phyloP scores from a whole-genome alignment of 2,113 vertebrate species.

The Alouatta palliata region DNA sequence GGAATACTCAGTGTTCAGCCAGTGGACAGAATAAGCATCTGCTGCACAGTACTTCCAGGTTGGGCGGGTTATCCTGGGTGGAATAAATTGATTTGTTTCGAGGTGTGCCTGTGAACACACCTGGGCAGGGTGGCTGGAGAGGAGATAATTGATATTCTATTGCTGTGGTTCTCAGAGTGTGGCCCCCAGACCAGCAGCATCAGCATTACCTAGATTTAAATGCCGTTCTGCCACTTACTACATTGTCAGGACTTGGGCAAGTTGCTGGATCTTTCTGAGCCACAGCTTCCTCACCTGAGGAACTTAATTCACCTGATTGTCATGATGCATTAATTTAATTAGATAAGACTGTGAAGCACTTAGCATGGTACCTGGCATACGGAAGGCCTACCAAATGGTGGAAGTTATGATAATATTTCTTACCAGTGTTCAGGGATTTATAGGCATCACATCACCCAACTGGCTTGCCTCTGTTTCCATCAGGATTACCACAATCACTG shows the following conservation, averaged over 20 bases:
- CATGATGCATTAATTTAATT: not conserved
- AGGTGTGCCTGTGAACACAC: not conserved
- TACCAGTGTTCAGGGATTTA: not conserved
- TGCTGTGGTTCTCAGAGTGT: not conserved
- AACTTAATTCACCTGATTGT: not conserved
- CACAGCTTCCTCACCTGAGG: not conserved
- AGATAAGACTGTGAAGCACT: not conserved
- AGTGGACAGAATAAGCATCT: slow-evolving; percentile 77
- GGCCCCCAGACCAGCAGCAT: not conserved
- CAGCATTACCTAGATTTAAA: not conserved
- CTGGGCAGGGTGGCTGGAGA: not conserved
- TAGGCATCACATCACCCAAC: rapidly evolving
- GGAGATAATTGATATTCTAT: too few relatives aligned
- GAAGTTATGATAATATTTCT: not conserved
- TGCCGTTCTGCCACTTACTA: not conserved
- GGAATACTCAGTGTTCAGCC: slow-evolving; percentile 74
- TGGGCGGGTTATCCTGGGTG: not conserved
- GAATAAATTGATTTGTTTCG: not conserved
- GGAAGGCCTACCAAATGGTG: not conserved
- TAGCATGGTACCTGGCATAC: not conserved
- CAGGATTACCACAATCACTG: rapidly evolving
- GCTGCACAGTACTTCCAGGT: slow-evolving; percentile 85
- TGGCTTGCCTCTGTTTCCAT: too few relatives aligned
- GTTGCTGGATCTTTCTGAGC: not conserved
- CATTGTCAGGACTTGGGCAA: not conserved